Percentiles rank a stretch among this genome's conserved stretches.
Conservation (phyloP, 2,888 invertebrate species). For the Philaethria dido region DNA sequence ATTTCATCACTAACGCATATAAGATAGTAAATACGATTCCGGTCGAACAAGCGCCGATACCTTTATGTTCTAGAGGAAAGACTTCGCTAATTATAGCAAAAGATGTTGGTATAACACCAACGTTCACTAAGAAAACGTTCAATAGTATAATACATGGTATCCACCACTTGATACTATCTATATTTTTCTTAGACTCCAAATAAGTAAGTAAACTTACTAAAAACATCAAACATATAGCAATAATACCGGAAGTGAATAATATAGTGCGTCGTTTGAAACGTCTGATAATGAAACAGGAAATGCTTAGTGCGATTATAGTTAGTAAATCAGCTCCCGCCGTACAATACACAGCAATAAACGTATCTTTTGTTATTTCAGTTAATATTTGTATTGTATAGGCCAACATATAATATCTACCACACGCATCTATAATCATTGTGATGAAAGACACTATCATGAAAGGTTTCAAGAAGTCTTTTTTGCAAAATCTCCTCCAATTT, state of each 20-base stretch:
- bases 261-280: conserved; percentile 52
- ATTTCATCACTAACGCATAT: conserved; percentile 51
- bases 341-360: conserved; percentile 52
- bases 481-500: conserved; percentile 42
- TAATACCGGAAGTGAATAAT: conserved; percentile 49
- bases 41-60: conserved; percentile 49
- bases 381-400: conserved; percentile 56
- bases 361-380: conserved; percentile 48
- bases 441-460: conserved; percentile 49
- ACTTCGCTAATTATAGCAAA: conserved; percentile 50
- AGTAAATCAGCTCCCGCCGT: conserved; percentile 53
- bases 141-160: conserved; percentile 45
- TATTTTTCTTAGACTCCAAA: conserved; percentile 45
- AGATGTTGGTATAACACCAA: conserved; percentile 32
- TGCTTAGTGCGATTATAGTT: conserved; percentile 46
- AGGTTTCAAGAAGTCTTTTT: conserved; percentile 54
- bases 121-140: conserved; percentile 31
- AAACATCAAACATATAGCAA: conserved; percentile 50
- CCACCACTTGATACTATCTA: conserved; percentile 46
- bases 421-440: conserved; percentile 52
- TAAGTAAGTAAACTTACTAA: conserved; percentile 47
- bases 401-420: conserved; percentile 54
- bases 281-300: conserved; percentile 50
- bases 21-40: conserved; percentile 53
- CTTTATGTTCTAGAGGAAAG: conserved; percentile 57